Evolutionary conservation across 2,888 invertebrate species (phyloP), one percentile per base, ranked within the genome.

Genomic region (Philopedon plagiatum): DNA sequence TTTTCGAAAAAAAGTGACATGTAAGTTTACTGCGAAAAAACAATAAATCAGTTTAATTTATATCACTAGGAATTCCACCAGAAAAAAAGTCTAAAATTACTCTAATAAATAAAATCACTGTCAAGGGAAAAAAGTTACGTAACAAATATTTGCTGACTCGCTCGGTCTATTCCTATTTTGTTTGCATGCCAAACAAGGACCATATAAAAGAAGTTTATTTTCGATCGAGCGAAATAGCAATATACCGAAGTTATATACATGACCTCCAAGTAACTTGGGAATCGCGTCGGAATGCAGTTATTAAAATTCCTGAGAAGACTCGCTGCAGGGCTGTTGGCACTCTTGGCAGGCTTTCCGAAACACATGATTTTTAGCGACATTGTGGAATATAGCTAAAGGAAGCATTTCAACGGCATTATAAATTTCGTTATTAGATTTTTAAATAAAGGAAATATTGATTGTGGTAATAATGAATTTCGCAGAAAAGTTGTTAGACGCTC

Each of bases 201-300:
- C 15, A 18, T 54, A 54, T 54, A 46, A 62, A 60, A 46, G 46
- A 18, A 29, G 62, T 62, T 44, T 62, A 46, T 62, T 44, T 62
- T 41, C 32, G 26, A 46, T 46, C 32, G 18, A 18, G 62, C 46
- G 41, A 46, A 62, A 62, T 62, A 62, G 46, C 62, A 46, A 32
- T 15, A 44, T 13, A 32, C 62, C 62, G 46, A 62, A 62, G 46
- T 62, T 62, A 54, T 64, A 64, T 41, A 64, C 54, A 64, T 51
- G 64, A 54, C 37, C 64, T 56, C 34, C 54, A 34, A 54, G 54
- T 51, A 54, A 64, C 37, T 54, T 29, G 23, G 54, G 54, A 64
- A 41, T 51, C 54, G 54, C 37, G 54, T 26, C n/a, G 64, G 64
- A 64, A 64, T 64, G 64, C 49, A 56, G 64, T 64, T 64, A 64